Base-by-base conservation (phyloP, 1,140 invertebrate species). In the Drosophila leontia region DNA sequence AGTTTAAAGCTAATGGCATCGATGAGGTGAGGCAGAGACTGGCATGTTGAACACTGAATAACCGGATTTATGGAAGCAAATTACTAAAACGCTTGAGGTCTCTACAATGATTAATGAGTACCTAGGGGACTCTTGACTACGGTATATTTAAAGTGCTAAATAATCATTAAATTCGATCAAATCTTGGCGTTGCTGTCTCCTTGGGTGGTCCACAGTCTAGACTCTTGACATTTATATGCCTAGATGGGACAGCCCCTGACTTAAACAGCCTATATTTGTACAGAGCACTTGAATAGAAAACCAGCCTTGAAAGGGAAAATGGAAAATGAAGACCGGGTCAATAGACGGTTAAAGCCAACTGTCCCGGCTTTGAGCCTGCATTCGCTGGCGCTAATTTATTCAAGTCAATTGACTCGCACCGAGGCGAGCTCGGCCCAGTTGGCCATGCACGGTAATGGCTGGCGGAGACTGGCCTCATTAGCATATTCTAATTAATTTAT, bases 401-500 rank as follows among this genome's bases (percentile, higher is more conserved):
- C 83, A 87, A 87, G 80, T 78, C 75, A 88, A 87, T 87, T 87
- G 86, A 88, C 80, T 87, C 77, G 45, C 65, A 50, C 26, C 64
- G 64, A 68, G 32, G 39, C 53, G 29, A 65, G 19, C 17, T 17
- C 15, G 12, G 23, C 26, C 17, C 50, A 41, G 72, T 44, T 58
- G 48, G 35, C 50, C 32, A 32, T 41, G 58, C 63, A 59, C 60
- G 44, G 59, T 61, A 53, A 63, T 71, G 35, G 17, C 42, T 35
- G 35, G 48, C 37, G 41, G 26, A 32, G 59, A 62, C 75, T 47
- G 35, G 51, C 37, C 71, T 90, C 81, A 90, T 90, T 90, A 91
- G 75, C 85, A 90, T 90, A 90, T 90, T 90, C 85, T 85, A 90
- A 90, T 90, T 90, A 90, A 90, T 90, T 90, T 90, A 90, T 90